A percentile compares a stretch with the other conserved stretches of the same genome.
phyloP scores from a whole-genome alignment of 23 tunicate species.

The Oikopleura albicans region DNA sequence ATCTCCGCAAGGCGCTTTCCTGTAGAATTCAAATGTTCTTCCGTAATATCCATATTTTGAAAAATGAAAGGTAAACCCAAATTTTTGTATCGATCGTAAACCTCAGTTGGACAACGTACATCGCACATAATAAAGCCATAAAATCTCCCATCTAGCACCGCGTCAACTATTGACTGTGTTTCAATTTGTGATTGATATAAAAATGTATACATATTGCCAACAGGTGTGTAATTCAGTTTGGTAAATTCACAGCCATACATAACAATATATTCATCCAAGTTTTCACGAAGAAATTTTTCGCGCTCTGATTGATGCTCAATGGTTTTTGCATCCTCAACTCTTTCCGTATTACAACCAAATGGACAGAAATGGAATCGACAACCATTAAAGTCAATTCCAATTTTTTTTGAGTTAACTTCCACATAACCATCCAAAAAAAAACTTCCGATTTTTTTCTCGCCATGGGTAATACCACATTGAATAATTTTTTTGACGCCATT shows the following conservation, averaged over 20 bases:
- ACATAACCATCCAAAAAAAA: constrained; percentile 2
- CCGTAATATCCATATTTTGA: not conserved
- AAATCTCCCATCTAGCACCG: not conserved
- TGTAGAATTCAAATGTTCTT: not conserved
- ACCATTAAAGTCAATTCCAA: constrained; percentile 4
- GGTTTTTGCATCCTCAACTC: not conserved
- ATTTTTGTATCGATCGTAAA: not conserved
- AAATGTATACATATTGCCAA: not conserved
- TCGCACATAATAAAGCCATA: not conserved
- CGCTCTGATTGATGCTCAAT: too few species aligned
- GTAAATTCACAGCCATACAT: not conserved
- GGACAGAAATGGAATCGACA: constrained; percentile 15
- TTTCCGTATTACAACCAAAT: not conserved
- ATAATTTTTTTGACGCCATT: not conserved
- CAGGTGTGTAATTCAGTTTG: not conserved
- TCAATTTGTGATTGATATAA: not conserved
- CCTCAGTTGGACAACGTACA: too few species aligned
- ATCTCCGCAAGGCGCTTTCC: not conserved
- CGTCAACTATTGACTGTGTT: not conserved
- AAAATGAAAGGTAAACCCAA: not conserved
- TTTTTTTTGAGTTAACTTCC: not conserved
- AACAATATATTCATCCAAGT: not conserved
- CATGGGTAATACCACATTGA: not conserved
- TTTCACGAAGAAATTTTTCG: not conserved
- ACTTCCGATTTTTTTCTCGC: not conserved